Evolutionary conservation across 2,797 vertebrate genomes (phyloP).

Genomic region (Fistularia commersonii): DNA sequence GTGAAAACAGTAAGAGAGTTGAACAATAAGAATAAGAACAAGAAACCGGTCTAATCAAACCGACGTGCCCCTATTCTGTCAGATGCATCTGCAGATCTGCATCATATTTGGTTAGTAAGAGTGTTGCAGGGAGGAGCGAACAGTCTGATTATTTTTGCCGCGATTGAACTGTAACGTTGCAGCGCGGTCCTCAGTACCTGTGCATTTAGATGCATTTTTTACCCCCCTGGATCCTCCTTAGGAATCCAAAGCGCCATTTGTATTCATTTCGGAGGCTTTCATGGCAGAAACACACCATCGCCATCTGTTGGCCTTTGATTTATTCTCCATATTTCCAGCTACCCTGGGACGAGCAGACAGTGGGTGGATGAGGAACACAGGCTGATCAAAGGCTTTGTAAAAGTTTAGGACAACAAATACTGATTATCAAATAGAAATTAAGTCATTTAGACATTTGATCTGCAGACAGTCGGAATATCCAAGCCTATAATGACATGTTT

Average conservation of each 20-base stretch:
- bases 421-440: neutral
- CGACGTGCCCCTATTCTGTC: constrained; percentile 53
- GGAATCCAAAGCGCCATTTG: constrained; percentile 42
- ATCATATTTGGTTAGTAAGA: constrained; percentile 41
- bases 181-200: constrained; percentile 36
- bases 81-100: constrained; percentile 26
- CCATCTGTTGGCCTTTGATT: constrained; percentile 46
- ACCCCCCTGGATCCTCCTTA: constrained; percentile 16
- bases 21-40: constrained; percentile 16
- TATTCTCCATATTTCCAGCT: constrained; percentile 26
- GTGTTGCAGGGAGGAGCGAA: constrained; percentile 23
- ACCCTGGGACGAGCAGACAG: constrained; percentile 25
- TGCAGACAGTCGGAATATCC: too few relatives aligned
- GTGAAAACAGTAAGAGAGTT: too few relatives aligned
- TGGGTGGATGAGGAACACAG: constrained; percentile 16
- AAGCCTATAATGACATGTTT: too few relatives aligned
- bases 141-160: constrained; percentile 37
- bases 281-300: constrained; percentile 35
- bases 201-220: constrained; percentile 43
- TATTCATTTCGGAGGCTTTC: constrained; percentile 49
- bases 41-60: constrained; percentile 32
- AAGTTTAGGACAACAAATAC: constrained; percentile 17
- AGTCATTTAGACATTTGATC: neutral
- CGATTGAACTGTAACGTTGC: constrained; percentile 26
- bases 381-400: constrained; percentile 23